These are phyloP conservation scores for Crioceris asparagi DNA, from an alignment of 2,888 invertebrate species.

Conservation along the genomic window DNA sequence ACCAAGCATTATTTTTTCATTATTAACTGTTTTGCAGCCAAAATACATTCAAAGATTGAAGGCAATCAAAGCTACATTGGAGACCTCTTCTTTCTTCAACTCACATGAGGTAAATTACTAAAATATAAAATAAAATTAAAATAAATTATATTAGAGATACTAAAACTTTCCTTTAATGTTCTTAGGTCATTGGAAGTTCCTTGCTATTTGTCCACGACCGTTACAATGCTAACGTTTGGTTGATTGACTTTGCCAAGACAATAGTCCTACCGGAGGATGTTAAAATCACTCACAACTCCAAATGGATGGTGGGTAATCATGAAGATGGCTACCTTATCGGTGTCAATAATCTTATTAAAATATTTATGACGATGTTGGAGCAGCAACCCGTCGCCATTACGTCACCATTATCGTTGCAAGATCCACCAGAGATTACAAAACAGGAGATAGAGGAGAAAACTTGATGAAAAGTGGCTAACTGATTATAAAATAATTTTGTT, in stretches of 20 bases:
- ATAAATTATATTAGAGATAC: too few species aligned
- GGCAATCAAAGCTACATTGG: conserved; percentile 71
- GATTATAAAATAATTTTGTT: too few species aligned
- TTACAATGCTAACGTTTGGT: conserved; percentile 81
- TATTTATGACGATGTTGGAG: conserved; percentile 58
- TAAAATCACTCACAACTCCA: conserved; percentile 65
- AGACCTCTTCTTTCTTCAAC: conserved; percentile 81
- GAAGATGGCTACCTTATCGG: conserved; percentile 94
- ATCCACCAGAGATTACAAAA: conserved; percentile 23
- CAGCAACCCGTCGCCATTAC: conserved; percentile 33
- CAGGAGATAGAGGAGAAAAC: conserved; percentile 14
- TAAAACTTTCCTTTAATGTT: conserved; percentile 10
- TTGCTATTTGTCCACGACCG: conserved; percentile 90
- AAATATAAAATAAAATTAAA: too few species aligned
- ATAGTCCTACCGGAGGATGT: conserved; percentile 65
- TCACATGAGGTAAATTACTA: conserved; percentile 62
- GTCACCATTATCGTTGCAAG: conserved; percentile 30
- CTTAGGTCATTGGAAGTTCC: conserved; percentile 82
- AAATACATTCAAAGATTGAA: conserved; percentile 77
- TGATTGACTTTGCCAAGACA: conserved; percentile 97
- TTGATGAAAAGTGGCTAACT: conserved; percentile 12
- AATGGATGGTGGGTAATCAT: conserved; percentile 91
- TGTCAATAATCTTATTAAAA: conserved; percentile 77
- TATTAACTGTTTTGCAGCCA: conserved; percentile 55
- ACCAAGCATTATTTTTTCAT: conserved; percentile 4